These are phyloP conservation scores for Bothrops jararaca DNA, from an alignment of 2,113 vertebrate genomes.

Conservation along the genomic window DNA sequence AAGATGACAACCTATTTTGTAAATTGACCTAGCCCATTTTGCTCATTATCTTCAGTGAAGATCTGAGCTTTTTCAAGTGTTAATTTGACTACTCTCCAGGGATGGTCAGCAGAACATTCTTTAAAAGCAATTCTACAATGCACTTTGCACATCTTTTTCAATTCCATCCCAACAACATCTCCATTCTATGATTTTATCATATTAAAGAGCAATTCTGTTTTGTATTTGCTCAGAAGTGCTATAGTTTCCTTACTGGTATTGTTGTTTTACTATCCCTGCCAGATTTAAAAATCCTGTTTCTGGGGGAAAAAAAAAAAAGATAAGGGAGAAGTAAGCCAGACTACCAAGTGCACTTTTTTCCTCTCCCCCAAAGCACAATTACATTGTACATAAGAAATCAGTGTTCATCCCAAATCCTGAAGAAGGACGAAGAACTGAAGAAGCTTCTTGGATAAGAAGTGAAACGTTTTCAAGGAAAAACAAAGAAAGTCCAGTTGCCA, in stretches of 20 bases:
- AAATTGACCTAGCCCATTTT: neutral
- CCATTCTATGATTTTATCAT: neutral
- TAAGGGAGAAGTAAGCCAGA: neutral
- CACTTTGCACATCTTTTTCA: neutral
- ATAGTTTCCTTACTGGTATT: neutral
- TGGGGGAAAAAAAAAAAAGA: neutral
- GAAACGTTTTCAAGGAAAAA: neutral
- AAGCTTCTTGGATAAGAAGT: neutral
- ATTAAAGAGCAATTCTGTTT: neutral
- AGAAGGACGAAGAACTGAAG: neutral
- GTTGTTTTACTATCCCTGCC: neutral
- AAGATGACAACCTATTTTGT: neutral
- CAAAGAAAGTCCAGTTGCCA: neutral
- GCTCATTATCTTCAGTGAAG: neutral
- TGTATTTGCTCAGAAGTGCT: neutral
- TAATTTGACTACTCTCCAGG: neutral
- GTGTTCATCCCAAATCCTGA: neutral
- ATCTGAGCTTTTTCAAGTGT: neutral
- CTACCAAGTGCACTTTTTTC: neutral
- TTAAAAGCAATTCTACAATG: neutral
- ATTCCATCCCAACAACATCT: neutral
- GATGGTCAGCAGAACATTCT: neutral
- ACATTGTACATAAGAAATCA: neutral
- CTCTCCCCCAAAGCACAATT: neutral
- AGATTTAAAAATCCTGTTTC: neutral